Conservation (phyloP, 2,888 invertebrate genomes). For the Nysson spinosus region DNA sequence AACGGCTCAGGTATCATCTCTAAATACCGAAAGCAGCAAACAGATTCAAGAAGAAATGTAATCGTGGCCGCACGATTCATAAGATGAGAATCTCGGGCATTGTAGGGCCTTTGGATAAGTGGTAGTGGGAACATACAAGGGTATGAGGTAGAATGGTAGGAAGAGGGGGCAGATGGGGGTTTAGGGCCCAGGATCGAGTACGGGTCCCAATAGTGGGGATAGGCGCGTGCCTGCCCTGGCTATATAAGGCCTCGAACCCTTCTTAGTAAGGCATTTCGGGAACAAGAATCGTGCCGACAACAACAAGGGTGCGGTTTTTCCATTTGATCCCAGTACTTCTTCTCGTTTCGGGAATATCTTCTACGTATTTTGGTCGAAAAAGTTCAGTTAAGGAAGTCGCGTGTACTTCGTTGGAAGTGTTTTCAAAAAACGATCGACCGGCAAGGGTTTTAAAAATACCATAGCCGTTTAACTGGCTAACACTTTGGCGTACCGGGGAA, state of each 20-base stretch:
- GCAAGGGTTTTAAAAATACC: constrained; percentile 22
- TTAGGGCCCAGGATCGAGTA: constrained; percentile 78
- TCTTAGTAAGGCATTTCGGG: constrained; percentile 76
- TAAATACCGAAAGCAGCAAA: constrained; percentile 46
- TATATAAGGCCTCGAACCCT: constrained; percentile 77
- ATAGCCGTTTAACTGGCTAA: constrained; percentile 1
- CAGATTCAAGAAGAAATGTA: constrained; percentile 19
- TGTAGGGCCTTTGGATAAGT: constrained; percentile 63
- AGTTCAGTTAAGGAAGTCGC: constrained; percentile 11
- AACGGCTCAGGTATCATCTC: constrained; percentile 28
- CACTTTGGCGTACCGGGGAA: constrained; percentile 27
- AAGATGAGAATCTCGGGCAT: constrained; percentile 75
- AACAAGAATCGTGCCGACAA: constrained; percentile 71
- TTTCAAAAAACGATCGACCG: neutral
- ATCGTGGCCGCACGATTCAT: constrained; percentile 38
- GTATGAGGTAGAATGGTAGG: constrained; percentile 64
- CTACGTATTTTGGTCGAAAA: neutral
- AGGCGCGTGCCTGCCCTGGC: constrained; percentile 81
- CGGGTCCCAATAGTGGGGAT: constrained; percentile 80
- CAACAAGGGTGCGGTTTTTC: constrained; percentile 67
- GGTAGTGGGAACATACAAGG: constrained; percentile 77
- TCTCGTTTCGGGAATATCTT: constrained; percentile 1
- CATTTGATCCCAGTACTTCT: constrained; percentile 12
- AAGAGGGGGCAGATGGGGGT: constrained; percentile 75
- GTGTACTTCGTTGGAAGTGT: constrained; percentile 23